Percentiles rank a stretch among this genome's conserved stretches.
Conservation (phyloP, 1,140 invertebrate species). For the Pseudomyrmex pallidus region DNA sequence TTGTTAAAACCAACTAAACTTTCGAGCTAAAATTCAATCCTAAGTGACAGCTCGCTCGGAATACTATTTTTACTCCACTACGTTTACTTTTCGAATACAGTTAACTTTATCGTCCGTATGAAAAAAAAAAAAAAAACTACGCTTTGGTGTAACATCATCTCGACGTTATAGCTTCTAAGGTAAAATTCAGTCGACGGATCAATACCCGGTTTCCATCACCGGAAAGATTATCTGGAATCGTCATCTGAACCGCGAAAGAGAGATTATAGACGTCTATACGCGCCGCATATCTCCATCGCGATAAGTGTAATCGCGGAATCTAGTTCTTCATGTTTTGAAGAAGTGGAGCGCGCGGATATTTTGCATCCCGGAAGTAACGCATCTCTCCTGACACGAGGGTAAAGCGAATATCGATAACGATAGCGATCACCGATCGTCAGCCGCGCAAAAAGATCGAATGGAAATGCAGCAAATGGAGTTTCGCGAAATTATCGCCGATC, state of each 20-base stretch:
- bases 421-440: slow-evolving; percentile 48
- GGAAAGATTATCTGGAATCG: slow-evolving; percentile 59
- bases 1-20: neutral
- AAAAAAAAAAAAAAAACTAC: no score
- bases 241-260: slow-evolving; percentile 61
- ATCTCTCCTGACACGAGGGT: slow-evolving; percentile 42
- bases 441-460: slow-evolving; percentile 39
- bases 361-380: slow-evolving; percentile 52
- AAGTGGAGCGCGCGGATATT: slow-evolving; percentile 57
- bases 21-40: neutral
- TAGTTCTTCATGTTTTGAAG: slow-evolving; percentile 61
- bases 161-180: slow-evolving; percentile 30
- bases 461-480: slow-evolving; percentile 47
- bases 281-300: slow-evolving; percentile 57
- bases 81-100: slow-evolving; percentile 6
- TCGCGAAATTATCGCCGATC: slow-evolving; percentile 46
- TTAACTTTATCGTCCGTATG: neutral
- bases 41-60: neutral
- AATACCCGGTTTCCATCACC: slow-evolving; percentile 52
- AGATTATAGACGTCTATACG: slow-evolving; percentile 62
- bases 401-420: slow-evolving; percentile 61
- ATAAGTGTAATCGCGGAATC: slow-evolving; percentile 56
- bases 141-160: slow-evolving; percentile 18
- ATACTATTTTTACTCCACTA: neutral
- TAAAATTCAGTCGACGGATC: slow-evolving; percentile 50